Evolutionary conservation across 1,140 invertebrate species (phyloP), one percentile per base, ranked within the genome.

Genomic region (Calephelis nemesis): DNA sequence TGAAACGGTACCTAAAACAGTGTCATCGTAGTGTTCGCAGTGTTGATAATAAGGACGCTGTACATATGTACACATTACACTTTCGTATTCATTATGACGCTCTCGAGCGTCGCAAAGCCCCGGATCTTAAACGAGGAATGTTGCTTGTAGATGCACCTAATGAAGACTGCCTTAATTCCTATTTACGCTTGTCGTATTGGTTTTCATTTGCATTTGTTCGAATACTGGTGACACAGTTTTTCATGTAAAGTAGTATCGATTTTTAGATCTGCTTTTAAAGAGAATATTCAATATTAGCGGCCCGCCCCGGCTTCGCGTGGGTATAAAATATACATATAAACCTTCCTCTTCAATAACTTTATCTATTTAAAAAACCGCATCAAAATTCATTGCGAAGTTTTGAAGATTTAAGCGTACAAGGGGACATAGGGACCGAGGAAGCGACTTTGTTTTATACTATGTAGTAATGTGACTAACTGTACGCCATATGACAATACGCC

Each of bases 11-110:
- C 63, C 64, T 74, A 68, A 68, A 63, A 30, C 47, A 54, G 64
- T 74, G 70, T 72, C 70, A 58, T 72, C 67, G 73, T 71, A 65
- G 70, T 67, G 70, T 74, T 71, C 69, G 70, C 66, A 65, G 70
- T 65, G 73, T 74, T 71, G 71, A 71, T 74, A 74, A 74, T 74
- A 74, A 69, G 69, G 67, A 69, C 67, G 64, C 62, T 66, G 65
- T 71, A 74, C 62, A 30, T 47, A 67, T 64, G 66, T 67, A 72
- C 68, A 74, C 60, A 50, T 69, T 66, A 71, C 63, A 65, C 67
- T 66, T 71, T 71, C 63, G 64, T 66, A 72, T 65, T 74, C 73
- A 74, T 74, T 71, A 69, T 66, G 73, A 71, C 69, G 69, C 71
- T 74, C 69, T 64, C 63, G 10, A 47, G 48, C 58, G 39, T 47